These are phyloP conservation scores for Macrocentrus cingulum DNA, from an alignment of 1,140 invertebrate genomes.

Conservation along the genomic window DNA sequence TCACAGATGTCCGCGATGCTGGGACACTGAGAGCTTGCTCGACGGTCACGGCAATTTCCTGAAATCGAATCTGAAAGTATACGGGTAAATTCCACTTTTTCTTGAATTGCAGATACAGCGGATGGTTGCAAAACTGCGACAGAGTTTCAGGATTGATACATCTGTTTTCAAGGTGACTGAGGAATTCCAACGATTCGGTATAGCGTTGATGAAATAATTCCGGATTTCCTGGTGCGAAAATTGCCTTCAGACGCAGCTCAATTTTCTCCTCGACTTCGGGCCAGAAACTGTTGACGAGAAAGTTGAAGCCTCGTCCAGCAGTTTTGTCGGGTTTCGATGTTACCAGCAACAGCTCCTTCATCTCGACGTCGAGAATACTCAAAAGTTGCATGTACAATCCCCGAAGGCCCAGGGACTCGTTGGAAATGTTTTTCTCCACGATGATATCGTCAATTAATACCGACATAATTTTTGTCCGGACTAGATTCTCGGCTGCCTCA, in stretches of 20 bases:
- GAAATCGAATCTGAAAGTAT: constrained; percentile 92
- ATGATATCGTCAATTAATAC: constrained; percentile 74
- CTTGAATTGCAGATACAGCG: constrained; percentile 73
- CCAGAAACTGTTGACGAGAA: constrained; percentile 88
- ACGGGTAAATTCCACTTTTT: constrained; percentile 91
- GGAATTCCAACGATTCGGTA: constrained; percentile 76
- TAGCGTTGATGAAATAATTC: constrained; percentile 85
- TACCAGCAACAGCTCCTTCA: constrained; percentile 59
- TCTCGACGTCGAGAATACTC: constrained; percentile 68
- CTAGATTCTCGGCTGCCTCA: constrained; percentile 69
- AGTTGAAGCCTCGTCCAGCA: constrained; percentile 71
- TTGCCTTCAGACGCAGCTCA: constrained; percentile 73
- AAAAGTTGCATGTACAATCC: constrained; percentile 76
- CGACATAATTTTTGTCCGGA: constrained; percentile 71
- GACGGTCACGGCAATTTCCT: constrained; percentile 78
- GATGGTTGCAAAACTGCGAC: constrained; percentile 63
- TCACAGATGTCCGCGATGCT: constrained; percentile 42
- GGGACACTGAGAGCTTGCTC: constrained; percentile 63
- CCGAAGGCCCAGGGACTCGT: constrained; percentile 70
- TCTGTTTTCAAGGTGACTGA: constrained; percentile 72
- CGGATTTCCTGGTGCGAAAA: constrained; percentile 90
- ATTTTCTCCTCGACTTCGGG: constrained; percentile 79
- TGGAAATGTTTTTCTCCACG: constrained; percentile 72
- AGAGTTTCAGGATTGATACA: constrained; percentile 63
- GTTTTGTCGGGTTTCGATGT: not conserved